Percentiles rank a stretch among this genome's conserved stretches.
phyloP scores from a whole-genome alignment of 2,888 invertebrate genomes.

The Pemphredon lugubris region DNA sequence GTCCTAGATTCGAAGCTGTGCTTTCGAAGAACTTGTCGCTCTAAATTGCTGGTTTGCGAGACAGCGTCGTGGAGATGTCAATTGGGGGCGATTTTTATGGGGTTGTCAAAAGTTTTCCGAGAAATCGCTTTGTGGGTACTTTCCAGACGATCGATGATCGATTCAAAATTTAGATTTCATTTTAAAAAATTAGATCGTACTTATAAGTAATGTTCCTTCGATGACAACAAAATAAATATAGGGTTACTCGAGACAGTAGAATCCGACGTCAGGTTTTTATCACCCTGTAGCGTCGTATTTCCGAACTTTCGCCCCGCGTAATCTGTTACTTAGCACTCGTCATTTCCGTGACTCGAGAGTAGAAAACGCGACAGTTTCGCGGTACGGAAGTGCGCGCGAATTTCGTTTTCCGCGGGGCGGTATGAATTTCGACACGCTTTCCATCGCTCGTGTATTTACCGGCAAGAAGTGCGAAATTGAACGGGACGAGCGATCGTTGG shows the following conservation, averaged over 20 bases:
- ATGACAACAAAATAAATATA: too few species aligned
- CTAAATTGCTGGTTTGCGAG: conserved; percentile 2
- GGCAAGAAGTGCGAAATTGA: conserved; percentile 35
- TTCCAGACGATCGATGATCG: background rate
- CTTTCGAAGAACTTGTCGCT: conserved; percentile 38
- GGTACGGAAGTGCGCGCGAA: conserved; percentile 1
- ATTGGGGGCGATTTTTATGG: background rate
- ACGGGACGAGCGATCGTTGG: background rate
- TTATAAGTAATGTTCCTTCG: too few species aligned
- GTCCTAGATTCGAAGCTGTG: conserved; percentile 43
- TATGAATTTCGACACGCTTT: conserved; percentile 58
- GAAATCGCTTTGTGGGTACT: background rate
- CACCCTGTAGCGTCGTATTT: too few species aligned
- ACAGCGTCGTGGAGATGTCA: background rate
- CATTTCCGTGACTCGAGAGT: background rate
- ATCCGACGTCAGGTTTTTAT: too few species aligned
- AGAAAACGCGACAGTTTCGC: background rate
- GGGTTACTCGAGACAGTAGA: too few species aligned
- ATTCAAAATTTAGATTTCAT: too few species aligned
- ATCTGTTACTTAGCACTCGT: too few species aligned
- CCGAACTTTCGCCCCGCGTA: too few species aligned
- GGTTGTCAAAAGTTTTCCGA: background rate
- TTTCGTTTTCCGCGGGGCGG: conserved; percentile 34
- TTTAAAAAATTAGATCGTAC: too few species aligned
- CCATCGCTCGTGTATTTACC: conserved; percentile 29